Percentiles rank a stretch among this genome's conserved stretches.
These are phyloP conservation scores for Disparrhopalites patrizii DNA, from an alignment of 2,888 invertebrate genomes.

Conservation along the genomic window DNA sequence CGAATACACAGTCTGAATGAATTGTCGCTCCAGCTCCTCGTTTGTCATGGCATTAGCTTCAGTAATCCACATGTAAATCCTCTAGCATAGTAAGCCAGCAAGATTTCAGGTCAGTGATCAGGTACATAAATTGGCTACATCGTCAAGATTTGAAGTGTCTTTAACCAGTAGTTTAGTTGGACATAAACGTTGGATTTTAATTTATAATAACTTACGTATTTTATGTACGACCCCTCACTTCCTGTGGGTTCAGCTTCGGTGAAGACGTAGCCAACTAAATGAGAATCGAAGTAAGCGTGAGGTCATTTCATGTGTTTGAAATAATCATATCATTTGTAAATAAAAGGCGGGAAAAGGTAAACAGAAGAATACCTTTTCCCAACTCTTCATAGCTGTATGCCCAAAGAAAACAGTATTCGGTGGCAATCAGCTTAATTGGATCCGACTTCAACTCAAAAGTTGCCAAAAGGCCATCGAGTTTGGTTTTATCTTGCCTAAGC, in stretches of 20 bases:
- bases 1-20: not conserved
- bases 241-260: conserved; percentile 7
- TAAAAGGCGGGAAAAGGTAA: not conserved
- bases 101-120: too few relatives aligned
- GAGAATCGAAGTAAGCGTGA: not conserved
- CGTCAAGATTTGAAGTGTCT: too few relatives aligned
- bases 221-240: conserved; percentile 5
- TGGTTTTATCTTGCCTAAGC: too few relatives aligned
- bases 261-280: conserved; percentile 4
- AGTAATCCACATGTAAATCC: conserved; percentile 1
- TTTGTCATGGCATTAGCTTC: conserved; percentile 21
- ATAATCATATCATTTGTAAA: too few relatives aligned
- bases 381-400: conserved; percentile 17
- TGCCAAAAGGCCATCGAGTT: too few relatives aligned
- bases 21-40: not conserved
- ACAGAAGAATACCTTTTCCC: not conserved
- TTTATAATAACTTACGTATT: not conserved
- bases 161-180: too few relatives aligned
- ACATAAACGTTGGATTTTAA: not conserved
- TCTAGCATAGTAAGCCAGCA: not conserved
- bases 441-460: conserved; percentile 10
- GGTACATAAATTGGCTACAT: too few relatives aligned
- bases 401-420: conserved; percentile 25
- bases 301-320: too few relatives aligned
- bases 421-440: not conserved